phyloP scores from a whole-genome alignment of 2,888 invertebrate species.

The Eupithecia dodoneata region DNA sequence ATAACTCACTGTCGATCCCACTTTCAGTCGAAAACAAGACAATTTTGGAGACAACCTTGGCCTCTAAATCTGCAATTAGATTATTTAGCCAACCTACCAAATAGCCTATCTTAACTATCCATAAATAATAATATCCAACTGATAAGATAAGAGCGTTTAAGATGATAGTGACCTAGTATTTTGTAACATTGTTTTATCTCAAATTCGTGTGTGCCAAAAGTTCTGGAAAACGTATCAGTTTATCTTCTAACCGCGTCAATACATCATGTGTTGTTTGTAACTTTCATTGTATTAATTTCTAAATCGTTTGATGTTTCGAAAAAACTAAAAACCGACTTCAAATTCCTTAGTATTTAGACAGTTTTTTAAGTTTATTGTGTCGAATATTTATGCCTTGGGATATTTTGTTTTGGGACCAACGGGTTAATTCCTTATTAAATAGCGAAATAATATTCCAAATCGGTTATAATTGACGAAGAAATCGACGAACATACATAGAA shows the following conservation, averaged over 20 bases:
- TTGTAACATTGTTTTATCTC: slow-evolving; percentile 5
- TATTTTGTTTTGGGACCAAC: too few species aligned
- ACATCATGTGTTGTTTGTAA: not conserved
- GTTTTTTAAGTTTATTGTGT: too few species aligned
- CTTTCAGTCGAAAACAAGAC: not conserved
- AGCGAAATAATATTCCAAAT: too few species aligned
- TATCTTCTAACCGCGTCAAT: slow-evolving; percentile 4
- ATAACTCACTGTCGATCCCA: not conserved
- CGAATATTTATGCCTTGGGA: too few species aligned
- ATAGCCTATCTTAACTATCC: not conserved
- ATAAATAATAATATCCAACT: not conserved
- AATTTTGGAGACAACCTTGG: not conserved
- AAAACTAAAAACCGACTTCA: too few species aligned
- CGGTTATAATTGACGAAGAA: too few species aligned
- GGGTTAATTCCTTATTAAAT: too few species aligned
- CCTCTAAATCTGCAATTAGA: not conserved
- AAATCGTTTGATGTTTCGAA: too few species aligned
- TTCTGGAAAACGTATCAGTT: not conserved
- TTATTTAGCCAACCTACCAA: not conserved
- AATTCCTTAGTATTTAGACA: too few species aligned
- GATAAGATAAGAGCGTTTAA: slow-evolving; percentile 9
- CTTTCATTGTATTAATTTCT: too few species aligned
- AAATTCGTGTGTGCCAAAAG: not conserved
- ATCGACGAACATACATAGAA: too few species aligned
- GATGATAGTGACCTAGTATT: not conserved